These are phyloP conservation scores for Andrena dorsata DNA, from an alignment of 2,888 invertebrate species.

Conservation along the genomic window DNA sequence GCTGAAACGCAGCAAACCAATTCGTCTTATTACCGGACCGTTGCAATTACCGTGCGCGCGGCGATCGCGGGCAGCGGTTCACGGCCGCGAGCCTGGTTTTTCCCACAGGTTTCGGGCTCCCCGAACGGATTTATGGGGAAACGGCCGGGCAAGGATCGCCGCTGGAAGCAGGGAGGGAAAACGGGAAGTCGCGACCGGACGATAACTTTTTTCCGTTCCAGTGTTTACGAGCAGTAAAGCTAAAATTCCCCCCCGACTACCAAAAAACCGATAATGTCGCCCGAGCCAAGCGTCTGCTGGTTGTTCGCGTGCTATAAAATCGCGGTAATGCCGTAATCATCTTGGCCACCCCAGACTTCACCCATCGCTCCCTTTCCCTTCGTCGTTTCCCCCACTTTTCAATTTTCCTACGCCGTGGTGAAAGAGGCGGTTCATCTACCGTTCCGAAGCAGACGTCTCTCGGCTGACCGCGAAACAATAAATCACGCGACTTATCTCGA, in stretches of 20 bases:
- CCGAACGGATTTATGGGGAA: conserved; percentile 53
- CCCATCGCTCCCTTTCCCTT: not conserved
- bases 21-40: conserved; percentile 61
- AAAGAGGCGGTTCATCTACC: conserved; percentile 23
- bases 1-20: conserved; percentile 51
- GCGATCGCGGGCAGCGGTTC: conserved; percentile 6
- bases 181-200: conserved; percentile 58
- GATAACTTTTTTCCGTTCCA: conserved; percentile 70
- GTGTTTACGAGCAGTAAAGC: conserved; percentile 72
- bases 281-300: conserved; percentile 62
- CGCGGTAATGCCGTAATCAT: conserved; percentile 63
- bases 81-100: conserved; percentile 31
- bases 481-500: conserved; percentile 41
- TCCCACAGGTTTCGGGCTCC: conserved; percentile 35
- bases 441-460: not conserved
- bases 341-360: conserved; percentile 1
- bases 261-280: conserved; percentile 72
- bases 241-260: conserved; percentile 63
- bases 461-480: conserved; percentile 34
- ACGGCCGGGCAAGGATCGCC: conserved; percentile 37
- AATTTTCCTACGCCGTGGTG: conserved; percentile 22
- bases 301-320: conserved; percentile 67
- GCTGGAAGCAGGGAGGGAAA: conserved; percentile 15
- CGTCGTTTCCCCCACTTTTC: conserved; percentile 27
- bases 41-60: conserved; percentile 40